phyloP scores from a whole-genome alignment of 2,113 vertebrate genomes.

The Mandrillus leucophaeus region DNA sequence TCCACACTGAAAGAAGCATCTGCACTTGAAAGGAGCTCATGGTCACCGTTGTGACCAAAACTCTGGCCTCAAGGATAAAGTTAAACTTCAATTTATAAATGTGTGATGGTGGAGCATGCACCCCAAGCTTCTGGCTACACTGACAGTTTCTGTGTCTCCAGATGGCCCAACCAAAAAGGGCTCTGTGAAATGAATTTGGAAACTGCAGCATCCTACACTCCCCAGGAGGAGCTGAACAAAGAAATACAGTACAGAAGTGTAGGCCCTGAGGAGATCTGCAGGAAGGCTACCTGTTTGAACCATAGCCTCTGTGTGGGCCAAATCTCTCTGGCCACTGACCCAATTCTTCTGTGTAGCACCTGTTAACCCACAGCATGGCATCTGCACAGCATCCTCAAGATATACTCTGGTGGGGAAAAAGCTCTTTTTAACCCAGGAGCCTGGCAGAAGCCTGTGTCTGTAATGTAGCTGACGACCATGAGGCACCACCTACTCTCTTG shows the following conservation, averaged over 20 bases:
- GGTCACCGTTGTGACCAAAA: not conserved
- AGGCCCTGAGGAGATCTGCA: not conserved
- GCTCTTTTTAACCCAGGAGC: not conserved
- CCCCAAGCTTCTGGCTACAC: not conserved
- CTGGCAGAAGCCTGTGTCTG: not conserved
- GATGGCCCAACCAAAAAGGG: not conserved
- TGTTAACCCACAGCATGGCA: not conserved
- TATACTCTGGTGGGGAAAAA: not conserved
- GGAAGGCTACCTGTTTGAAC: not conserved
- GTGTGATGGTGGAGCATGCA: not conserved
- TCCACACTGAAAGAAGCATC: constrained; percentile 90
- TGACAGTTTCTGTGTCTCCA: not conserved
- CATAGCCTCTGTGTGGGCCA: not conserved
- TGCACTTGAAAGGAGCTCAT: not conserved
- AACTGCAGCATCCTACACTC: not conserved
- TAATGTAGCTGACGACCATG: not conserved
- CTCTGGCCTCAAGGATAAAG: not conserved
- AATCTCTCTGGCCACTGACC: not conserved
- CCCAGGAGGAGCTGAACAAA: not conserved
- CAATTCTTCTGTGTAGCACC: not conserved
- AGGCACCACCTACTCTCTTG: not conserved
- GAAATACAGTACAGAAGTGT: not conserved
- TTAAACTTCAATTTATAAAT: not conserved
- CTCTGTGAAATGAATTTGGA: not conserved
- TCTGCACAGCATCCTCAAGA: not conserved